Conservation (phyloP, 1,140 invertebrate species). For the Xylocopa sonorina region DNA sequence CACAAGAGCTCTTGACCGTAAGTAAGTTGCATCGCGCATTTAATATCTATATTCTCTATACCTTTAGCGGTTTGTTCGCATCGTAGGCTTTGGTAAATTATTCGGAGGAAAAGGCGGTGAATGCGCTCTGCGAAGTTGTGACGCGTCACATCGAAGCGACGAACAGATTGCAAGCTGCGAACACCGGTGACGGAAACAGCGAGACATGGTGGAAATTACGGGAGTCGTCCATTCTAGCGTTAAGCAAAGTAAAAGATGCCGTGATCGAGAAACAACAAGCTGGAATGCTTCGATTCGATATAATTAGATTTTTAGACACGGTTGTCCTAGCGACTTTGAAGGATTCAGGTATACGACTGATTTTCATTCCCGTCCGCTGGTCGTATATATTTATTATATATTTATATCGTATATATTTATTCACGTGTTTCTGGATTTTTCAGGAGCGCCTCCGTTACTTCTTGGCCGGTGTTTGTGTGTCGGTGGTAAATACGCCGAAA, state of each 20-base stretch:
- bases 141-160: constrained; percentile 86
- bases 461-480: constrained; percentile 88
- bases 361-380: too few relatives aligned
- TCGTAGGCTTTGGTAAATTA: constrained; percentile 85
- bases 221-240: constrained; percentile 88
- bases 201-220: constrained; percentile 89
- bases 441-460: constrained; percentile 85
- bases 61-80: constrained; percentile 10
- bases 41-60: neutral
- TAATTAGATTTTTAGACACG: constrained; percentile 86
- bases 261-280: constrained; percentile 83
- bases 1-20: constrained; percentile 87
- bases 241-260: constrained; percentile 83
- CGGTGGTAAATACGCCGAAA: constrained; percentile 86
- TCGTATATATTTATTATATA: neutral
- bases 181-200: constrained; percentile 80
- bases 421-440: neutral
- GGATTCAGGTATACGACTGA: constrained; percentile 72
- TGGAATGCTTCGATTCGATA: constrained; percentile 85
- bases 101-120: constrained; percentile 84
- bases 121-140: constrained; percentile 85
- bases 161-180: constrained; percentile 74
- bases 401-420: neutral
- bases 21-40: constrained; percentile 55
- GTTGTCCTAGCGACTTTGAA: constrained; percentile 81